A percentile compares a stretch with the other conserved stretches of the same genome.
Conservation (phyloP, 2,888 invertebrate species). For the Laspeyria flexula region DNA sequence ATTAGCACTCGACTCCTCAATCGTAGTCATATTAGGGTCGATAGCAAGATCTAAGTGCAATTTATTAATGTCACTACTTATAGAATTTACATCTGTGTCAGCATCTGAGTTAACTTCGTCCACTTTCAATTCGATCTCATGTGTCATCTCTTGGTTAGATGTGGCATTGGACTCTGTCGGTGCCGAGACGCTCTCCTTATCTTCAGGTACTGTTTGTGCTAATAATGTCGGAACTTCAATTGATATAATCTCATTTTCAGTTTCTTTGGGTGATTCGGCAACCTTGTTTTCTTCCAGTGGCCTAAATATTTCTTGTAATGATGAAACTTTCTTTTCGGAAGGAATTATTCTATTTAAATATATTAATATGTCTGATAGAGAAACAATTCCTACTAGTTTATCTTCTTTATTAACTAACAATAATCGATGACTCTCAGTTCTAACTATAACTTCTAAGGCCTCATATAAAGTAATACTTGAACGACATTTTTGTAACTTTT, state of each 20-base stretch:
- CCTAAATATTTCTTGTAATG: conserved; percentile 81
- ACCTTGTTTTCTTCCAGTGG: conserved; percentile 81
- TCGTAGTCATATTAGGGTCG: conserved; percentile 40
- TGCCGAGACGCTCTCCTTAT: conserved; percentile 43
- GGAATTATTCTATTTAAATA: conserved; percentile 84
- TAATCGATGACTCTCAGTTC: conserved; percentile 91
- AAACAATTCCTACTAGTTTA: conserved; percentile 80
- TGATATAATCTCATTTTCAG: conserved; percentile 75
- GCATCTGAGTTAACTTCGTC: conserved; percentile 45
- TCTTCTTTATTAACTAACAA: conserved; percentile 82
- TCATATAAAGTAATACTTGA: conserved; percentile 93
- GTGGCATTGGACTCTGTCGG: conserved; percentile 41
- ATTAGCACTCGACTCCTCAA: conserved; percentile 49
- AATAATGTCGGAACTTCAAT: conserved; percentile 76
- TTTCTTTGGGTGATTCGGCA: conserved; percentile 75
- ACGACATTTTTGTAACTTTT: conserved; percentile 95
- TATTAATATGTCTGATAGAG: conserved; percentile 81
- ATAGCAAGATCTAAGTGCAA: conserved; percentile 46
- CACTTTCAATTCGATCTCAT: conserved; percentile 49
- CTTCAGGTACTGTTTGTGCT: conserved; percentile 61
- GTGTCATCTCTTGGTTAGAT: conserved; percentile 33
- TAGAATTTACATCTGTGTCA: conserved; percentile 44
- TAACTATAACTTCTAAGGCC: conserved; percentile 96
- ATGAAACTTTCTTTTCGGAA: conserved; percentile 79
- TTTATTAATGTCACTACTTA: conserved; percentile 47